A percentile compares a stretch with the other conserved stretches of the same genome.
Evolutionary conservation across 2,113 vertebrate species (phyloP).

Genomic region (Elachura formosa): DNA sequence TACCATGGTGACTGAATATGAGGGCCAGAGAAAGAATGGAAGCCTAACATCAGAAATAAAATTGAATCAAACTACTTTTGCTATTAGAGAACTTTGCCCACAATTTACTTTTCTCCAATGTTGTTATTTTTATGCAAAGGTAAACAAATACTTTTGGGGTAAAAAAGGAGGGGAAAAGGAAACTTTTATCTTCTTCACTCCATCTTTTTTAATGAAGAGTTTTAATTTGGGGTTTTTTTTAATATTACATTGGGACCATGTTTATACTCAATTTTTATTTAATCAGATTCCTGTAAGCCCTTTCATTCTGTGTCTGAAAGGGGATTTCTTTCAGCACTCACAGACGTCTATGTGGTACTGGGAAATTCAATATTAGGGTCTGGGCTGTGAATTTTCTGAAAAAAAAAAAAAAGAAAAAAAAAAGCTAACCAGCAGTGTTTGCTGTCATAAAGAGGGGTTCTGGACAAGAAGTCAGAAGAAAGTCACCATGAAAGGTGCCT

Average conservation of each 20-base stretch:
- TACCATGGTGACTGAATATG: background rate
- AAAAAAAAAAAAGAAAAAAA: too few species aligned
- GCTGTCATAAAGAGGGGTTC: background rate
- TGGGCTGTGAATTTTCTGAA: background rate
- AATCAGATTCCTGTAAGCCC: background rate
- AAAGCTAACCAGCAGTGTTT: background rate
- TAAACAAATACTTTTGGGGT: background rate
- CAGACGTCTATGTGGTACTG: background rate
- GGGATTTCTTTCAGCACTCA: background rate
- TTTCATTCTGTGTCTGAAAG: background rate
- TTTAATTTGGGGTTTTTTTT: background rate
- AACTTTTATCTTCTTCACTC: background rate
- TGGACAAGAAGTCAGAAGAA: background rate
- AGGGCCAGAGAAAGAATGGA: background rate
- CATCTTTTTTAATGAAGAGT: background rate
- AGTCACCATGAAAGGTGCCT: background rate
- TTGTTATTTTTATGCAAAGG: background rate
- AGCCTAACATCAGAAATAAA: background rate
- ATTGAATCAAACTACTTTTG: constrained; percentile 24
- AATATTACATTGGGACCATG: background rate
- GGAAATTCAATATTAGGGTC: background rate
- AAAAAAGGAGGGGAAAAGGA: background rate
- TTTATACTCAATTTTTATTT: background rate
- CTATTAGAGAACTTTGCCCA: background rate
- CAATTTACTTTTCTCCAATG: background rate